Percentiles rank a stretch among this genome's conserved stretches.
phyloP scores from a whole-genome alignment of 2,888 invertebrate species.

The Hirtodrosophila duncani region DNA sequence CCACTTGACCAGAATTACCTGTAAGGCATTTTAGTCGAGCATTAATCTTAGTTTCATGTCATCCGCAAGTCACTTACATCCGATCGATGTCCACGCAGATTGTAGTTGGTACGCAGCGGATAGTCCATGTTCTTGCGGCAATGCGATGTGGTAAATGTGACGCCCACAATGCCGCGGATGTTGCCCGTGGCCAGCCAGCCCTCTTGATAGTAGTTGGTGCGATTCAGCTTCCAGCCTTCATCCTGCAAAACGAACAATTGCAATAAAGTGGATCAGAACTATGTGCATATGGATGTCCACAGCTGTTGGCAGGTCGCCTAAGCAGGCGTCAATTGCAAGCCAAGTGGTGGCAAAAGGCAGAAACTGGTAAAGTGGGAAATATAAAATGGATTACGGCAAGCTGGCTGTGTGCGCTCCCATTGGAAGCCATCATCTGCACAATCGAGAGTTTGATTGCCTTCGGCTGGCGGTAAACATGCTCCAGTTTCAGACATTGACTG shows the following conservation, averaged over 20 bases:
- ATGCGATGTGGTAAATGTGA: constrained; percentile 96
- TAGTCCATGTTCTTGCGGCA: constrained; percentile 91
- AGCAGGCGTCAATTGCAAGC: constrained; percentile 56
- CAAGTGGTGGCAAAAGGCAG: constrained; percentile 40
- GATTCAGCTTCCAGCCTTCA: constrained; percentile 96
- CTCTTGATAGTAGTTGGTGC: constrained; percentile 97
- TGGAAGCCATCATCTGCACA: constrained; percentile 21
- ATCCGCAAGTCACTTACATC: constrained; percentile 83
- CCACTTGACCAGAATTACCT: constrained; percentile 98
- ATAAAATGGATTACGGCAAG: constrained; percentile 50
- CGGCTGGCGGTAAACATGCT: constrained; percentile 25
- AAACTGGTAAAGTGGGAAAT: no score
- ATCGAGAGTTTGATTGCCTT: constrained; percentile 6
- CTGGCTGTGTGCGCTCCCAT: constrained; percentile 12
- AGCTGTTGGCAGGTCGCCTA: constrained; percentile 44
- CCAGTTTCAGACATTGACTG: constrained; percentile 35
- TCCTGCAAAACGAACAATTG: constrained; percentile 82
- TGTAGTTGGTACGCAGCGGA: constrained; percentile 96
- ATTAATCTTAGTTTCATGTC: not conserved
- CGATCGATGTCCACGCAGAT: constrained; percentile 96
- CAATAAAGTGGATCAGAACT: not conserved
- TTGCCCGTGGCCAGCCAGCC: constrained; percentile 98
- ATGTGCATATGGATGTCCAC: constrained; percentile 7
- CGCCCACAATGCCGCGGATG: constrained; percentile 94
- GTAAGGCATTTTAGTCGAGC: not conserved